These are phyloP conservation scores for Malurus leucopterus DNA, from an alignment of 2,797 vertebrate genomes.

Conservation along the genomic window DNA sequence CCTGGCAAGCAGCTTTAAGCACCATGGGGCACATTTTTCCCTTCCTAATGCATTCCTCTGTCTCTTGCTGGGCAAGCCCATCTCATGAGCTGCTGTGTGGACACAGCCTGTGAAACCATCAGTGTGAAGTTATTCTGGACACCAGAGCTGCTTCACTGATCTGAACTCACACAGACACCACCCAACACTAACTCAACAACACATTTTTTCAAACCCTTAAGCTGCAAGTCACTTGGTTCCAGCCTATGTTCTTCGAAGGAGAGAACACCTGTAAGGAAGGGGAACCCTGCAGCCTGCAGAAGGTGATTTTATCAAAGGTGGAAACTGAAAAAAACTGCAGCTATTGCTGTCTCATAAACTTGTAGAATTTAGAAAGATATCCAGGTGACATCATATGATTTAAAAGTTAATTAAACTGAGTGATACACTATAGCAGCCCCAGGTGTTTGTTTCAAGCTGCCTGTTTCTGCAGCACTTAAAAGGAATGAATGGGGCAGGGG, in stretches of 20 bases:
- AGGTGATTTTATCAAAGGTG: not conserved
- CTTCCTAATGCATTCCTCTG: not conserved
- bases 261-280: not conserved
- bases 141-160: not conserved
- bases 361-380: conserved; percentile 23
- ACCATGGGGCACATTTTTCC: not conserved
- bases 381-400: conserved; percentile 62
- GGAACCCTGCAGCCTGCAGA: not conserved
- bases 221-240: not conserved
- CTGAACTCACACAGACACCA: not conserved
- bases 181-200: fast-evolving
- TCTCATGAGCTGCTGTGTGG: not conserved
- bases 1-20: not conserved
- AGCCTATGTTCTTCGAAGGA: not conserved
- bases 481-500: conserved; percentile 31
- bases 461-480: conserved; percentile 30
- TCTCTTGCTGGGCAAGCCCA: not conserved
- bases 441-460: conserved; percentile 67
- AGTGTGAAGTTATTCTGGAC: not conserved
- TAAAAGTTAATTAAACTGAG: conserved; percentile 75
- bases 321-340: not conserved
- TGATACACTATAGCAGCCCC: conserved; percentile 53
- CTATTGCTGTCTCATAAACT: not conserved
- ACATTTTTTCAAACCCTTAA: not conserved
- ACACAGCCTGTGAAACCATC: not conserved